Percentiles rank a stretch among this genome's conserved stretches.
Conservation (phyloP, 2,888 invertebrate species). For the Agapostemon virescens region DNA sequence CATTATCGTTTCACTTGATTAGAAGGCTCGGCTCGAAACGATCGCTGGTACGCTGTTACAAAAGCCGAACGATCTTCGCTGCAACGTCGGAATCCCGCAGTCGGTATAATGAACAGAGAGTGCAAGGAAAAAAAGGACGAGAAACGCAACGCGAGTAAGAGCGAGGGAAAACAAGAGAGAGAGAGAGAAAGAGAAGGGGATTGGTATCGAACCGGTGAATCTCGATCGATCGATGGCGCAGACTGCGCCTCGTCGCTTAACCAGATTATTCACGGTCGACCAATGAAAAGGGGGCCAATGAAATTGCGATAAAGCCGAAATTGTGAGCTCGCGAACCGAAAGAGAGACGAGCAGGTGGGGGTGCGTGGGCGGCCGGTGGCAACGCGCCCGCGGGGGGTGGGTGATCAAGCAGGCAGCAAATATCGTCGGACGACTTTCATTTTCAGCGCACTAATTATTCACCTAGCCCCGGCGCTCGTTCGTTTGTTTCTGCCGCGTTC, state of each 20-base stretch:
- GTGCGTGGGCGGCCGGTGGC: neutral
- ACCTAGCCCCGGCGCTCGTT: constrained; percentile 70
- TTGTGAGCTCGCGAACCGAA: constrained; percentile 57
- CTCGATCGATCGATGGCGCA: constrained; percentile 57
- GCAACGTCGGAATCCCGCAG: constrained; percentile 28
- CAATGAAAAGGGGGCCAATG: constrained; percentile 71
- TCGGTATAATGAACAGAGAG: constrained; percentile 56
- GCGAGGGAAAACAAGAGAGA: neutral
- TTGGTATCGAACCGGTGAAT: constrained; percentile 55
- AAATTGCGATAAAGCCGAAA: constrained; percentile 74
- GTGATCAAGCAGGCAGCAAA: constrained; percentile 71
- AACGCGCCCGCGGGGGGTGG: constrained; percentile 28
- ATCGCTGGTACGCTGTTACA: constrained; percentile 21
- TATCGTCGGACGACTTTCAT: constrained; percentile 76
- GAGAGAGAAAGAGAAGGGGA: neutral
- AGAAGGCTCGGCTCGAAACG: constrained; percentile 12
- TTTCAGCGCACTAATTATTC: constrained; percentile 77
- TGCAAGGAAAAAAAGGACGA: neutral
- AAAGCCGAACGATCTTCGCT: constrained; percentile 33
- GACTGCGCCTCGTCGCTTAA: constrained; percentile 61
- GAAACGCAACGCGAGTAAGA: neutral
- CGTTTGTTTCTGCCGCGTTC: constrained; percentile 73
- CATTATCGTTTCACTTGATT: constrained; percentile 47
- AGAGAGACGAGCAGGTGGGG: constrained; percentile 5
- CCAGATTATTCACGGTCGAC: constrained; percentile 68